Base-by-base conservation (phyloP, 1,140 invertebrate species). In the Ooceraea biroi region DNA sequence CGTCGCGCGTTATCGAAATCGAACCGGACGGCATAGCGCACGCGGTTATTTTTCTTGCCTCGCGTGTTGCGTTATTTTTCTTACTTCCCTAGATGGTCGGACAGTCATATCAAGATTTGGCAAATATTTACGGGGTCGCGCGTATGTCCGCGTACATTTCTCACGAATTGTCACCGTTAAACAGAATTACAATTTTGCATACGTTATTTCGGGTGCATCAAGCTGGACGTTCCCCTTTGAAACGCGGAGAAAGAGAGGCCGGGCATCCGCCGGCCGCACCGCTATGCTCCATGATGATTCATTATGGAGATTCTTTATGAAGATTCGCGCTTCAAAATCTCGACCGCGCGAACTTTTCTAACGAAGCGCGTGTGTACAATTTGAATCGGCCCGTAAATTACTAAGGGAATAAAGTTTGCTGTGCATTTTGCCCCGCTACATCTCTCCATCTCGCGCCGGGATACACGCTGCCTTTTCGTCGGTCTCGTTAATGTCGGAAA, bases 11-110 rank as follows among this genome's bases (percentile, higher is more conserved):
- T 72, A 69, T 88, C 80, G 73, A 73, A 74, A 36, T 58, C 17
- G 22, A 11, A 63, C 68, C 8, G 55, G 27, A 50, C 57, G 66
- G 82, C 68, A 88, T 84, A 25, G 65, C 61, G 77, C n/a, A n/a
- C 48, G 22, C 65, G 50, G 83, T 57, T 87, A 88, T 87, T 88
- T 85, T 77, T 52, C 72, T 83, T 83, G 60, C 60, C 19, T 82
- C 77, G 12, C 48, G 60, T 46, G 66, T 85, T 66, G 58, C 41
- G 68, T 60, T 87, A 87, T 88, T 87, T 87, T 84, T 88, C 74
- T 72, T 85, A 66, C 44, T 57, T 27, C 22, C 41, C 78, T 52
- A 19, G 76, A 69, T 66, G 60, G 19, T 7, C 48, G 30, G 36
- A 3, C 55, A 11, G 27, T 22, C 36, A 44, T 69, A 71, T 46